Conservation (phyloP, 1,140 invertebrate species). For the Aporrectodea caliginosa region DNA sequence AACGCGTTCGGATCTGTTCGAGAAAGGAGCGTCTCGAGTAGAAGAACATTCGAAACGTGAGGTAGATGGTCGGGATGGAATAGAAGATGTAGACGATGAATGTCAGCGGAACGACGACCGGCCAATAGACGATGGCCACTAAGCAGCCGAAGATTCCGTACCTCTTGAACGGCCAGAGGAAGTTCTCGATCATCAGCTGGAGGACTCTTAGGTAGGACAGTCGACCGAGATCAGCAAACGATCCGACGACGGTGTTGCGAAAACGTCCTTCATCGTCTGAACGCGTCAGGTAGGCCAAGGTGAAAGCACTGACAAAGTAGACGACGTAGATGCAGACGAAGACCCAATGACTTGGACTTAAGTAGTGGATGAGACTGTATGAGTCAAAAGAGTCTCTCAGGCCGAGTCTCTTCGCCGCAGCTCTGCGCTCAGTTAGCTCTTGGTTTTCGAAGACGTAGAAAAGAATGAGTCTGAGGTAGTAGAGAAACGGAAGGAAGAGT, state of each 20-base stretch:
- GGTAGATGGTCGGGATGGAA: slow-evolving; percentile 48
- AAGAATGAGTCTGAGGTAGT: slow-evolving; percentile 45
- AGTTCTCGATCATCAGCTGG: slow-evolving; percentile 8
- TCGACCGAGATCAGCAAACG: slow-evolving; percentile 45
- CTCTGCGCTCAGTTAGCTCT: slow-evolving; percentile 39
- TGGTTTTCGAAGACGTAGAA: slow-evolving; percentile 48
- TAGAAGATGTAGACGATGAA: slow-evolving; percentile 42
- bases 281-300: slow-evolving; percentile 39
- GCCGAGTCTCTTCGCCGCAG: slow-evolving; percentile 32
- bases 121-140: slow-evolving; percentile 41
- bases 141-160: slow-evolving; percentile 45
- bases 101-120: slow-evolving; percentile 40
- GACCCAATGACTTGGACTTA: slow-evolving; percentile 45
- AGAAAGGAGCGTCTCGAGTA: slow-evolving; percentile 35
- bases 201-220: slow-evolving; percentile 38
- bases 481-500: slow-evolving; percentile 45
- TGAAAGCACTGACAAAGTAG: slow-evolving; percentile 43
- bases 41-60: slow-evolving; percentile 45
- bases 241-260: slow-evolving; percentile 22
- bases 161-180: slow-evolving; percentile 32
- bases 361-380: slow-evolving; percentile 47
- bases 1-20: background rate
- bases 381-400: slow-evolving; percentile 37
- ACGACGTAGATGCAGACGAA: slow-evolving; percentile 48
- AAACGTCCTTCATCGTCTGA: slow-evolving; percentile 11